Conservation (phyloP, 2,888 invertebrate species). For the Tipula unca region DNA sequence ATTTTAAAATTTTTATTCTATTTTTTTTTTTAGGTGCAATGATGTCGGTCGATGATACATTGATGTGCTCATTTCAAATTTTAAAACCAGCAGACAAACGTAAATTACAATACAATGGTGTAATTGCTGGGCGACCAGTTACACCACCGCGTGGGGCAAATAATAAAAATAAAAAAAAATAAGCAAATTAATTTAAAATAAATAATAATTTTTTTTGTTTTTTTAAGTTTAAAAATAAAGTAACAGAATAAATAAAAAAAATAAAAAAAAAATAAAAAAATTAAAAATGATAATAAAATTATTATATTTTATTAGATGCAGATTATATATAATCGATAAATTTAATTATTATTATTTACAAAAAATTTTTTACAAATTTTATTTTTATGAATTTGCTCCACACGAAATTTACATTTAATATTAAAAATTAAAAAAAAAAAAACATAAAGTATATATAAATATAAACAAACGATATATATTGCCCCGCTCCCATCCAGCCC, state of each 20-base stretch:
- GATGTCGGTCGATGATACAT: conserved; percentile 99
- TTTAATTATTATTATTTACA: not conserved
- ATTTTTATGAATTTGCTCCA: conserved; percentile 8
- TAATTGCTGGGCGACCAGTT: conserved; percentile 92
- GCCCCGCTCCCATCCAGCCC: not conserved
- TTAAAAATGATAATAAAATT: conserved; percentile 14
- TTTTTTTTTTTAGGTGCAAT: conserved; percentile 57
- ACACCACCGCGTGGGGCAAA: conserved; percentile 94
- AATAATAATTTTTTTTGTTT: not conserved
- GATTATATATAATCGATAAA: not conserved
- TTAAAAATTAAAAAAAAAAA: not conserved
- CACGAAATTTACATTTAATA: not conserved
- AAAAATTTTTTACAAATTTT: not conserved
- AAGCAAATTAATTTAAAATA: conserved; percentile 40
- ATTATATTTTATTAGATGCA: conserved; percentile 14
- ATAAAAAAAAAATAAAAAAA: not conserved
- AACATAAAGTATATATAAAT: not conserved
- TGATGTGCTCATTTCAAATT: conserved; percentile 99
- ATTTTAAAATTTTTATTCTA: conserved; percentile 18
- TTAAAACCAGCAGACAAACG: conserved; percentile 98
- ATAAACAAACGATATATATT: not conserved
- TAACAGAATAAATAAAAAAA: not conserved
- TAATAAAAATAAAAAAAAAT: conserved; percentile 92
- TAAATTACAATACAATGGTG: conserved; percentile 87
- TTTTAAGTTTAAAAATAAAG: conserved; percentile 1